Percentiles rank a stretch among this genome's conserved stretches.
Evolutionary conservation across 2,797 vertebrate species (phyloP).

Genomic region (Antennarius maculatus): DNA sequence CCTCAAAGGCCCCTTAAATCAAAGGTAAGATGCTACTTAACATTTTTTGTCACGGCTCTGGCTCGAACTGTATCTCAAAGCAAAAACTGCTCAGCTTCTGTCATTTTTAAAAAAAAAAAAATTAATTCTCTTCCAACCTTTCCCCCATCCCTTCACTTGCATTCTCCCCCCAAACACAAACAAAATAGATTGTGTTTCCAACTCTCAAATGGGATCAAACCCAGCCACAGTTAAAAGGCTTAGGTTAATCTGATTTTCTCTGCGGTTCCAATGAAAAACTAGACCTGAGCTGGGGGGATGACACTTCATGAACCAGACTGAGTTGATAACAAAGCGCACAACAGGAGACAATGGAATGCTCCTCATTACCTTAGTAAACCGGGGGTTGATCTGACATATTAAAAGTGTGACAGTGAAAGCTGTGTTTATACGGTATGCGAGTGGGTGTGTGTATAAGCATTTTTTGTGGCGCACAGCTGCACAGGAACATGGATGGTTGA

Average conservation of each 20-base stretch:
- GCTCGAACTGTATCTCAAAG: slow-evolving; percentile 55
- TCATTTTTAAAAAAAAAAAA: slow-evolving; percentile 53
- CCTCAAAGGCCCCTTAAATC: slow-evolving; percentile 9
- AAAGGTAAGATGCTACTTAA: slow-evolving; percentile 55
- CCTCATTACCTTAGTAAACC: slow-evolving; percentile 66
- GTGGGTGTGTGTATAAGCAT: slow-evolving; percentile 44
- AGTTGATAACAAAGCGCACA: slow-evolving; percentile 54
- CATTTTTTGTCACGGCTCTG: slow-evolving; percentile 45
- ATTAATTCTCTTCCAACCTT: slow-evolving; percentile 47
- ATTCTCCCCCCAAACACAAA: slow-evolving; percentile 71
- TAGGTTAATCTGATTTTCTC: slow-evolving; percentile 81
- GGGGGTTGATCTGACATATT: slow-evolving; percentile 60
- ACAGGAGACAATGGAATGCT: slow-evolving; percentile 57
- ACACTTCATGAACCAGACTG: slow-evolving; percentile 49
- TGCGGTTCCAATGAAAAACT: slow-evolving; percentile 69
- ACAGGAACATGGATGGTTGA: slow-evolving; percentile 4
- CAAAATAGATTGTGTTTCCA: slow-evolving; percentile 73
- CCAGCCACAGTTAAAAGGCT: slow-evolving; percentile 76
- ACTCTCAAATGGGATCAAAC: slow-evolving; percentile 79
- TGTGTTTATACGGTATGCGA: slow-evolving; percentile 28
- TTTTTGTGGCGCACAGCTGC: slow-evolving; percentile 9
- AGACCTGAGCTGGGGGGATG: slow-evolving; percentile 62
- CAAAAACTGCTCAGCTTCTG: slow-evolving; percentile 68
- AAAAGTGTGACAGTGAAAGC: slow-evolving; percentile 42
- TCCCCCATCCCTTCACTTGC: slow-evolving; percentile 16